Percentiles rank a stretch among this genome's conserved stretches.
phyloP scores from a whole-genome alignment of 1,140 invertebrate genomes.

The Leptopilina clavipes region DNA sequence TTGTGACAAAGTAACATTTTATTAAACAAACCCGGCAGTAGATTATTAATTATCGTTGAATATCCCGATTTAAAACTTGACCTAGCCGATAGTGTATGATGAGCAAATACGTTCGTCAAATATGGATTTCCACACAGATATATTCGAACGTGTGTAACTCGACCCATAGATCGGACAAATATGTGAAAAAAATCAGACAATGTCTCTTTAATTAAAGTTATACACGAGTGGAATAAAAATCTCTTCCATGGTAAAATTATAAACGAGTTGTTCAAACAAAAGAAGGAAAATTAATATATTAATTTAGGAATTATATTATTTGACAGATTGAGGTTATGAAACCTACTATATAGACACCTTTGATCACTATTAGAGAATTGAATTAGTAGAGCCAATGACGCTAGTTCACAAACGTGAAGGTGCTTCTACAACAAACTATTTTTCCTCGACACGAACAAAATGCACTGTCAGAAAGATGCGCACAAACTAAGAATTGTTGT shows the following conservation, averaged over 20 bases:
- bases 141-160: slow-evolving; percentile 22
- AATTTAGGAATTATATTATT: too few relatives aligned
- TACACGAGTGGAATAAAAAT: neutral
- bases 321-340: too few relatives aligned
- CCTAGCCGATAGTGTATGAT: slow-evolving; percentile 52
- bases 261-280: neutral
- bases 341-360: too few relatives aligned
- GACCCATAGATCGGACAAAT: slow-evolving; percentile 22
- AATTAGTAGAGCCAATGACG: too few relatives aligned
- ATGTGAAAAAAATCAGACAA: neutral
- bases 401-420: too few relatives aligned
- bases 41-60: slow-evolving; percentile 55
- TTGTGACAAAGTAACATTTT: slow-evolving; percentile 50
- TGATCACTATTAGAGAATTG: too few relatives aligned
- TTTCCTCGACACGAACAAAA: too few relatives aligned
- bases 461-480: too few relatives aligned
- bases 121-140: slow-evolving; percentile 50
- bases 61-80: slow-evolving; percentile 55
- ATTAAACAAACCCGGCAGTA: slow-evolving; percentile 51
- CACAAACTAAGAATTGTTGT: too few relatives aligned
- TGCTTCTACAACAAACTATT: too few relatives aligned
- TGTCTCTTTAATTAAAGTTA: slow-evolving; percentile 28
- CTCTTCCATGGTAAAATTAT: neutral
- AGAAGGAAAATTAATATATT: neutral
- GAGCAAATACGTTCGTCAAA: slow-evolving; percentile 57